Evolutionary conservation across 1,140 invertebrate species (phyloP), one percentile per base, ranked within the genome.

Genomic region (Atopsyche davidsoni): DNA sequence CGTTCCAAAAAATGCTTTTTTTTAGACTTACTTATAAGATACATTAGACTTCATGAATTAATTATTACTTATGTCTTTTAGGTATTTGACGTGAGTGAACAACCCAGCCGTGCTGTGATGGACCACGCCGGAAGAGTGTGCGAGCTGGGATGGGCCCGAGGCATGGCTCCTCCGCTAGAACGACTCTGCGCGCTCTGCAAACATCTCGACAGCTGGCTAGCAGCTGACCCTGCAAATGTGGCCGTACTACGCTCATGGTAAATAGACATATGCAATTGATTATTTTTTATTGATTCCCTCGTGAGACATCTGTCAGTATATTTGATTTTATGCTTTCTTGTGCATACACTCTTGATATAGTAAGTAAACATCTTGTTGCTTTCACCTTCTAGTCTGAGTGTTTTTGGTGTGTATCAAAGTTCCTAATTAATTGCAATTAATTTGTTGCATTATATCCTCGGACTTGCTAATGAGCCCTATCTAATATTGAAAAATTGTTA

Each of bases 161-260:
- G 83, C 47, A 72, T 94, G 51, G 90, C 92, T 43, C 92, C 92
- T 14, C 89, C 92, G 39, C 75, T 96, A 28, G 92, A 95, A 67
- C 75, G 84, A 46, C 76, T 95, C 1, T 96, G 92, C 68, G 85
- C 86, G 38, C 82, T 94, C 41, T 95, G 92, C 75, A 95, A 94
- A 70, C 83, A 90, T 57, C 84, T 95, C 54, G 92, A 95, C 72
- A 88, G 87, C 50, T 95, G 90, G 89, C 73, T 95, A 23, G 85
- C 83, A 25, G 80, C 78, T 32, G 81, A 87, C 61, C 77, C 84
- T 11, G 87, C 91, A 69, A 78, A 83, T 40, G 86, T 94, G 35
- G 88, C 88, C 6, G 87, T 95, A 34, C 73, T 95, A 28, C 85
- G 94, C 62, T 87, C 89, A 57, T 92, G 89, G 84, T 90, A 78